Conservation (phyloP, 2,113 vertebrate species). For the Delphinapterus leucas region DNA sequence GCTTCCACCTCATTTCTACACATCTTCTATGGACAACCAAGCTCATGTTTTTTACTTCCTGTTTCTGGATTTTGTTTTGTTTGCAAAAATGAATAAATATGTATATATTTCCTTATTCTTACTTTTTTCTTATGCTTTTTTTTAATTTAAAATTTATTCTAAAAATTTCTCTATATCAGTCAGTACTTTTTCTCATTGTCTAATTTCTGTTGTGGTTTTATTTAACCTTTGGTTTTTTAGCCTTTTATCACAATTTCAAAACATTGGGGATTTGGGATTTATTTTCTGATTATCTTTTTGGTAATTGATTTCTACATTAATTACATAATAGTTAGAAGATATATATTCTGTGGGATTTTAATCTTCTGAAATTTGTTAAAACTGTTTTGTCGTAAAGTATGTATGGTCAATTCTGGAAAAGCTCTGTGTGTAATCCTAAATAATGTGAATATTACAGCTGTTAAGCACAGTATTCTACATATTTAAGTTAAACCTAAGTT, state of each 20-base stretch:
- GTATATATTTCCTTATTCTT: not conserved
- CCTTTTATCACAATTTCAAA: not conserved
- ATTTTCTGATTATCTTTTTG: not conserved
- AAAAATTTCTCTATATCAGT: not conserved
- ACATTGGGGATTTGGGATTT: not conserved
- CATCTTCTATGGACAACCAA: not conserved
- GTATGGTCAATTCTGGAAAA: not conserved
- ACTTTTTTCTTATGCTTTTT: not conserved
- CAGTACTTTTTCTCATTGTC: not conserved
- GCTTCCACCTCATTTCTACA: not conserved
- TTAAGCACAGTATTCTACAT: not conserved
- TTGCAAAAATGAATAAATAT: not conserved
- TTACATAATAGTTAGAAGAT: not conserved
- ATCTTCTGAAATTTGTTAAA: not conserved
- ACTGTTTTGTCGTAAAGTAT: not conserved
- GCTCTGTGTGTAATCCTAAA: not conserved
- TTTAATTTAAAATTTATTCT: not conserved
- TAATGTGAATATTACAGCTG: not conserved
- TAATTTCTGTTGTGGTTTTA: not conserved
- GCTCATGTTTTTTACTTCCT: not conserved
- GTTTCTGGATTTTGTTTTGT: not conserved
- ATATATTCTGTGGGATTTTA: not conserved
- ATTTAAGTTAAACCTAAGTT: not conserved
- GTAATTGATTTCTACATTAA: not conserved
- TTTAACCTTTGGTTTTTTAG: not conserved